Evolutionary conservation across 2,888 invertebrate genomes (phyloP), one percentile per base, ranked within the genome.

Genomic region (Microctonus aethiopoides): DNA sequence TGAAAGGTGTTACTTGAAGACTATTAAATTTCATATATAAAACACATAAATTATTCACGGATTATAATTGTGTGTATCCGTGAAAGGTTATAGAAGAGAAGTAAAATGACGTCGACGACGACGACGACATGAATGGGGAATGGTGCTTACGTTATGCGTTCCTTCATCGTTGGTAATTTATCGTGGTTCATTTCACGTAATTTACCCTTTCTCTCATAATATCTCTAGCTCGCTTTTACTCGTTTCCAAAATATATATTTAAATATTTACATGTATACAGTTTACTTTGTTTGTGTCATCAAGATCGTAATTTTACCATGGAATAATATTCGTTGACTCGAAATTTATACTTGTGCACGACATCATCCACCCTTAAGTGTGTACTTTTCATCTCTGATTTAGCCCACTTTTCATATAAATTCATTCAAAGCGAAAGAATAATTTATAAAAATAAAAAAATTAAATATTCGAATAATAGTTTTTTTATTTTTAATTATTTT

Each of bases 121-220:
- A 69, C 64, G 46, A 61, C 60, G 51, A 52, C 51, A 24, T 57
- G 24, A 57, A 32, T n/a, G n/a, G 24, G 57, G 24, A 57, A 32
- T n/a, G n/a, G 24, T 32, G 57, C 57, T 57, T 32, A 57, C 34
- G 34, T 60, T 5, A 20, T n/a, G n/a, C n/a, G n/a, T n/a, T n/a
- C 60, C 24, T 13, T n/a, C 22, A 29, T 6, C 16, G 36, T 22
- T 60, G 39, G 60, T 20, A 60, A 60, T 60, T 36, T 60, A 60
- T 60, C 60, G 60, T 36, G 36, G 60, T 60, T 60, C 60, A 60
- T 60, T 60, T 60, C 41, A 57, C 67, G 62, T 62, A 70, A 73
- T 73, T 62, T 66, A 71, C 70, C 62, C 74, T 67, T 22, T 9
- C 5, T 20, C 11, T 9, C 20, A 36, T 36, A 7, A 13, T 11